phyloP scores from a whole-genome alignment of 2,113 vertebrate species.

The Maccullochella peelii region DNA sequence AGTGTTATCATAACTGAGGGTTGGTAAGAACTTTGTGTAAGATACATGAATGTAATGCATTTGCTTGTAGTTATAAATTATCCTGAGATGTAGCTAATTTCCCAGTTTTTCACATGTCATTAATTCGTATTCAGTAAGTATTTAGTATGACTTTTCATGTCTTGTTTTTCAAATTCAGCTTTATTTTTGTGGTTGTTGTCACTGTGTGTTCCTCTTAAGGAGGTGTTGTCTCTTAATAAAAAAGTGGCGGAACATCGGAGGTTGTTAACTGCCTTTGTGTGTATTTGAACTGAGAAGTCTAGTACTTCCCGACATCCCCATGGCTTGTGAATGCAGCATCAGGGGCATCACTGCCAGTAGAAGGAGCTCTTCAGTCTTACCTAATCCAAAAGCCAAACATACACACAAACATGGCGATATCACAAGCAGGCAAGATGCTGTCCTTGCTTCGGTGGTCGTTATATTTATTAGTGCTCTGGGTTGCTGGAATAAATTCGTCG shows the following conservation, averaged over 20 bases:
- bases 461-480: slow-evolving; percentile 64
- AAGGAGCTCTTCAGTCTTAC: slow-evolving; percentile 78
- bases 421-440: slow-evolving; percentile 78
- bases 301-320: slow-evolving; percentile 26
- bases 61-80: background rate
- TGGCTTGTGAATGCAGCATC: slow-evolving; percentile 49
- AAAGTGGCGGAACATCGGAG: too few species aligned
- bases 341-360: slow-evolving; percentile 67
- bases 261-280: slow-evolving; percentile 21
- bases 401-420: slow-evolving; percentile 88
- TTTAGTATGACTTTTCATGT: background rate
- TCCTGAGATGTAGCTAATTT: background rate
- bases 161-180: background rate
- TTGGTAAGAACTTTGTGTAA: background rate
- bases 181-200: background rate
- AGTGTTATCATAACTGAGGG: background rate
- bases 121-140: background rate
- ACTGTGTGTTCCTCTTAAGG: background rate
- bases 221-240: background rate
- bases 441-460: slow-evolving; percentile 62
- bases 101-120: background rate
- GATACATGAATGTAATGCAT: background rate
- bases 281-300: background rate
- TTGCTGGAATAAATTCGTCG: slow-evolving; percentile 62
- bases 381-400: slow-evolving; percentile 65